Conservation (phyloP, 1,140 invertebrate species). For the Cherax destructor region DNA sequence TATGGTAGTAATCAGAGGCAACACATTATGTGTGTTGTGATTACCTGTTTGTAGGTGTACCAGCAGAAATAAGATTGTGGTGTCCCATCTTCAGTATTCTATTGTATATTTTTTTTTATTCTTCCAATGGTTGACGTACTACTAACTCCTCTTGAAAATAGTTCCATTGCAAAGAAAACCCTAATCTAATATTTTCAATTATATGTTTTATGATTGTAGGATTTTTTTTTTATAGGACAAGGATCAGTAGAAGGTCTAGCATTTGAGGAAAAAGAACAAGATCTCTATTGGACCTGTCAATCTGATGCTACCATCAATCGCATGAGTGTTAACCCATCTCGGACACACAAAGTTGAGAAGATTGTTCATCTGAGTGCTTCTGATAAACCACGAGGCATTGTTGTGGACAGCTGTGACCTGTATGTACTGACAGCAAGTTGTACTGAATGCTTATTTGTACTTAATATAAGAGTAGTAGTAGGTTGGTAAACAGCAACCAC, state of each 20-base stretch:
- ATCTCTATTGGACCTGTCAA: constrained; percentile 91
- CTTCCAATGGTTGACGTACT: no score
- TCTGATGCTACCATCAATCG: constrained; percentile 85
- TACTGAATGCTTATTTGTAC: neutral
- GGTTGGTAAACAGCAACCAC: no score
- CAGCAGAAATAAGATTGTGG: no score
- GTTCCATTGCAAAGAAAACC: no score
- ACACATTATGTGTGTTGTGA: no score
- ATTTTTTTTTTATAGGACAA: constrained; percentile 77
- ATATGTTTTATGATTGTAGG: neutral
- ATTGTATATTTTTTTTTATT: no score
- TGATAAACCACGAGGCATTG: constrained; percentile 90
- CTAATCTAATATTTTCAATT: no score
- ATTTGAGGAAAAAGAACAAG: constrained; percentile 81
- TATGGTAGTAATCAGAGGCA: no score
- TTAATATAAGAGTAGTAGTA: no score
- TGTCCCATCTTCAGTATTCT: no score
- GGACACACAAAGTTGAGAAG: constrained; percentile 77
- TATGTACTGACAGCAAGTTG: constrained; percentile 74
- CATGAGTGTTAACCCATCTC: constrained; percentile 76
- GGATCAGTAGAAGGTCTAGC: constrained; percentile 90
- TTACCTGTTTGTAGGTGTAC: no score
- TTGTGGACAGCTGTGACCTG: constrained; percentile 86
- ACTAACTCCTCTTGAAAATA: no score
- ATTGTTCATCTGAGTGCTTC: constrained; percentile 82